A percentile compares a stretch with the other conserved stretches of the same genome.
phyloP scores from a whole-genome alignment of 2,888 invertebrate genomes.

The Ormyrus pomaceus region DNA sequence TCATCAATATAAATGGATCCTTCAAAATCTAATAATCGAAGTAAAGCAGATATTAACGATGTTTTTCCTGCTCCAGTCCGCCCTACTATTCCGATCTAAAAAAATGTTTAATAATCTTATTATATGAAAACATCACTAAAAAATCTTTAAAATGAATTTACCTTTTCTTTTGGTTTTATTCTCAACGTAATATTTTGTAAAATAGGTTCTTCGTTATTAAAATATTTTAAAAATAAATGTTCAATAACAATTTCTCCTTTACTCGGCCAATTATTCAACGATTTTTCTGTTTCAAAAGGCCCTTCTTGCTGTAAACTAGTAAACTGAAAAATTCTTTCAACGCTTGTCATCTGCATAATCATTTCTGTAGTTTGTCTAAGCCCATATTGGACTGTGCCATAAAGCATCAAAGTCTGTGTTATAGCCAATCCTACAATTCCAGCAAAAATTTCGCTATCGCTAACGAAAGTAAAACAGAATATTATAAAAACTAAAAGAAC shows the following conservation, averaged over 20 bases:
- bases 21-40: constrained; percentile 84
- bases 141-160: constrained; percentile 64
- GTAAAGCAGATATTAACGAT: constrained; percentile 87
- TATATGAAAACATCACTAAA: background rate
- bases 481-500: constrained; percentile 80
- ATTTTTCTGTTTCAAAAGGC: constrained; percentile 79
- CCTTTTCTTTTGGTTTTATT: constrained; percentile 84
- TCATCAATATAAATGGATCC: constrained; percentile 88
- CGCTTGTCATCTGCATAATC: constrained; percentile 86
- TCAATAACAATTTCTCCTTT: constrained; percentile 81
- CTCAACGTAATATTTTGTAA: constrained; percentile 84
- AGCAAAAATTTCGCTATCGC: constrained; percentile 74
- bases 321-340: constrained; percentile 89
- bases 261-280: constrained; percentile 82
- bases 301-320: constrained; percentile 85
- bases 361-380: constrained; percentile 88
- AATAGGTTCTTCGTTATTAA: constrained; percentile 80
- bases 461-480: constrained; percentile 80
- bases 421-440: constrained; percentile 85
- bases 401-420: constrained; percentile 84
- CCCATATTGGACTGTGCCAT: constrained; percentile 89
- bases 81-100: constrained; percentile 88
- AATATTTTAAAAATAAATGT: constrained; percentile 81
- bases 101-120: background rate
- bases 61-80: constrained; percentile 93